A percentile compares a stretch with the other conserved stretches of the same genome.
Evolutionary conservation across 2,888 invertebrate species (phyloP).

Genomic region (Glyphotaelius pellucidus): DNA sequence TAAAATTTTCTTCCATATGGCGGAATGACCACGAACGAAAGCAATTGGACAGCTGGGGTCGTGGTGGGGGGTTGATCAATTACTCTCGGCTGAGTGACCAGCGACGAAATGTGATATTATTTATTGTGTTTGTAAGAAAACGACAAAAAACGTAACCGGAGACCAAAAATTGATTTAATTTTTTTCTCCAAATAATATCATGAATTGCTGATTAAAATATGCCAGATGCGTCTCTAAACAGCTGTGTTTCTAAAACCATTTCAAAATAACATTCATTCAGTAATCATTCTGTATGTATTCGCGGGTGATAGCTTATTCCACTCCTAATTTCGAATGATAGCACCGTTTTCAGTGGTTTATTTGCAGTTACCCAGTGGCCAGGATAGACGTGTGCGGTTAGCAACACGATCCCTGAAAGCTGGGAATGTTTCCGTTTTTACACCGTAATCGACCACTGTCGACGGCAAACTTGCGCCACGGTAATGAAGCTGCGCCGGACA

Average conservation of each 20-base stretch:
- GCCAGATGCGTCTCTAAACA: no score
- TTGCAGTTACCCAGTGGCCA: neutral
- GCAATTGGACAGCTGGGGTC: no score
- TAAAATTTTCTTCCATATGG: no score
- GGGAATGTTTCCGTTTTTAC: neutral
- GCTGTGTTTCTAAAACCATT: neutral
- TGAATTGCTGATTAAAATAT: no score
- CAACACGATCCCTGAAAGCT: neutral
- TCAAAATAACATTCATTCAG: neutral
- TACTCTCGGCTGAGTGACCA: no score
- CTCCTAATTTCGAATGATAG: neutral
- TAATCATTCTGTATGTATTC: neutral
- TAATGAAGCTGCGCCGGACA: neutral
- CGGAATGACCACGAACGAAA: no score
- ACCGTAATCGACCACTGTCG: neutral
- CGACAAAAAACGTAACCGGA: no score
- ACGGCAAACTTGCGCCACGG: neutral
- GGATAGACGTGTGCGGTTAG: neutral
- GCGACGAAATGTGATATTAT: no score
- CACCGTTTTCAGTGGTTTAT: neutral
- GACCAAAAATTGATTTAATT: no score
- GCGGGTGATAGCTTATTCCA: neutral
- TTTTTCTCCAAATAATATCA: no score
- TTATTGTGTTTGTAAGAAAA: no score
- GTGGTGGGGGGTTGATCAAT: no score